A percentile compares a stretch with the other conserved stretches of the same genome.
These are phyloP conservation scores for Astur gentilis DNA, from an alignment of 2,113 vertebrate genomes.

Conservation along the genomic window DNA sequence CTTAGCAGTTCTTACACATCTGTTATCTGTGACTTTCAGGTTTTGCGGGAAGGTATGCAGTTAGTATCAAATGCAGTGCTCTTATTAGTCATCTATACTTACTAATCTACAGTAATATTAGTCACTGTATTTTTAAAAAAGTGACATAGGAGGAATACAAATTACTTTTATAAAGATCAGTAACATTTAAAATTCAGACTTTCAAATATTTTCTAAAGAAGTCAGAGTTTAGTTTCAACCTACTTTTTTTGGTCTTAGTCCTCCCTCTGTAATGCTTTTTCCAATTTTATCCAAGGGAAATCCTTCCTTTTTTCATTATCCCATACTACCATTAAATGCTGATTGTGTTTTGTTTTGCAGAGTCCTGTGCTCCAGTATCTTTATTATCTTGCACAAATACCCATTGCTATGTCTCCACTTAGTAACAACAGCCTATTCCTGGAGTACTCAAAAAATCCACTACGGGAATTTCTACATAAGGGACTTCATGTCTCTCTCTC, in stretches of 20 bases:
- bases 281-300: background rate
- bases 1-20: background rate
- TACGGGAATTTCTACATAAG: slow-evolving; percentile 94
- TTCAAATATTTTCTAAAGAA: background rate
- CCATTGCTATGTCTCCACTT: slow-evolving; percentile 98
- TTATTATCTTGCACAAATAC: slow-evolving; percentile 95
- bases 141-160: background rate
- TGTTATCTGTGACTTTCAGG: background rate
- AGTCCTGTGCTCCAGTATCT: slow-evolving; percentile 97
- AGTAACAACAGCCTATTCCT: slow-evolving; percentile 98
- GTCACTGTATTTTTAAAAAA: background rate
- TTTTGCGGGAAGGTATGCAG: background rate
- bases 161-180: background rate
- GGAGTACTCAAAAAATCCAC: slow-evolving; percentile 95
- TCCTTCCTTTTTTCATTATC: background rate
- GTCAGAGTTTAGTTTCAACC: background rate
- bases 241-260: background rate
- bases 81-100: background rate
- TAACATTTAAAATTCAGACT: background rate
- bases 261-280: background rate
- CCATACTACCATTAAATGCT: background rate
- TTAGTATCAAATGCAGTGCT: background rate
- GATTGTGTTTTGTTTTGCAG: slow-evolving; percentile 73
- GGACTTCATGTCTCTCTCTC: slow-evolving; percentile 94
- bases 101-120: background rate